A percentile compares a stretch with the other conserved stretches of the same genome.
Evolutionary conservation across 2,797 vertebrate genomes (phyloP).

Genomic region (Periophthalmus magnuspinnatus): DNA sequence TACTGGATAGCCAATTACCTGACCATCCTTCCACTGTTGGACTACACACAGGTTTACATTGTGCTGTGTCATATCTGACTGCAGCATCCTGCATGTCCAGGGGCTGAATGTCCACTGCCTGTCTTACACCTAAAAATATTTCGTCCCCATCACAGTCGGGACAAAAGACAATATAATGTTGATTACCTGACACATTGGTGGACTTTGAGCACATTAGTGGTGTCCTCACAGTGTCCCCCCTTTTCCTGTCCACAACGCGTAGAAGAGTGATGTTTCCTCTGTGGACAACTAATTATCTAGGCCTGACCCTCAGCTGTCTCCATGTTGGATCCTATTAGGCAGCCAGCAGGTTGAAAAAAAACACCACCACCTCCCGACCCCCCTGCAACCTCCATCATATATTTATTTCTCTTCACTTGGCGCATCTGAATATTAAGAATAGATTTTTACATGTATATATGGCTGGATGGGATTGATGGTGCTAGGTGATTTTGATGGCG

Average conservation of each 20-base stretch:
- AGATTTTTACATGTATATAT: slow-evolving; percentile 98
- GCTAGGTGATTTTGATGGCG: slow-evolving; percentile 33
- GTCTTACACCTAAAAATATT: slow-evolving; percentile 39
- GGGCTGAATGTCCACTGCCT: slow-evolving; percentile 29
- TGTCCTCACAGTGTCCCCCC: slow-evolving; percentile 50
- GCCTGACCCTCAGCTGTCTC: slow-evolving; percentile 96
- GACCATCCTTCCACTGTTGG: slow-evolving; percentile 31
- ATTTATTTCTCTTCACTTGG: slow-evolving; percentile 84
- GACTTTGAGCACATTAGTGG: slow-evolving; percentile 63
- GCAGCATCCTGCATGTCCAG: slow-evolving; percentile 35
- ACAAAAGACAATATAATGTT: slow-evolving; percentile 50
- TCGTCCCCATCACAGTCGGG: slow-evolving; percentile 31
- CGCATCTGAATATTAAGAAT: slow-evolving; percentile 99
- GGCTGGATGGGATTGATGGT: slow-evolving; percentile 75
- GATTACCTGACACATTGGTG: slow-evolving; percentile 65
- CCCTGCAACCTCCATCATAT: slow-evolving; percentile 69
- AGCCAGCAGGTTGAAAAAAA: slow-evolving; percentile 85
- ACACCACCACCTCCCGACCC: slow-evolving; percentile 81
- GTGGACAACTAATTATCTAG: slow-evolving; percentile 94
- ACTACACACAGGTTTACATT: slow-evolving; percentile 52
- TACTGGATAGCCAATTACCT: slow-evolving; percentile 60
- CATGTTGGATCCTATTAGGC: slow-evolving; percentile 96
- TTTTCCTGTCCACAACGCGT: slow-evolving; percentile 63
- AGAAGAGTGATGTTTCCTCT: slow-evolving; percentile 75
- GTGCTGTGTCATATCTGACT: slow-evolving; percentile 42